Percentiles rank a stretch among this genome's conserved stretches.
These are phyloP conservation scores for Actinia equina DNA, from an alignment of 64 coral and sea anemone genomes.

Conservation along the genomic window DNA sequence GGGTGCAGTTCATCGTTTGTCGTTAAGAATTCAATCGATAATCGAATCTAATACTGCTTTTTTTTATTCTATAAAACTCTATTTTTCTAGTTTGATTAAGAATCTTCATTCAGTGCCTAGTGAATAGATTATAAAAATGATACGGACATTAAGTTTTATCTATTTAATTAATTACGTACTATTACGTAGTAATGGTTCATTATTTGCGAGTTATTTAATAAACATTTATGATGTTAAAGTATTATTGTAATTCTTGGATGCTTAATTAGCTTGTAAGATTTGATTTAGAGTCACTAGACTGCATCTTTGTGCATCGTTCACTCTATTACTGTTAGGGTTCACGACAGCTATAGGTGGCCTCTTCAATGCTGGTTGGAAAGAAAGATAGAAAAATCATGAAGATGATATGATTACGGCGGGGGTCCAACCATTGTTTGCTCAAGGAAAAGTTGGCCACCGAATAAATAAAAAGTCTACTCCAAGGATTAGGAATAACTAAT, in stretches of 20 bases:
- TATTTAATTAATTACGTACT: background rate
- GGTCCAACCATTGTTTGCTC: too few species aligned
- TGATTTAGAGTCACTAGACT: background rate
- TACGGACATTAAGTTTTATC: background rate
- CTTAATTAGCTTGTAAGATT: background rate
- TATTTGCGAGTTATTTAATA: background rate
- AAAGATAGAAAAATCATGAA: too few species aligned
- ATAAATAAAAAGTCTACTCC: background rate
- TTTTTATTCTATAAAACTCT: background rate
- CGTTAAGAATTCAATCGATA: too few species aligned
- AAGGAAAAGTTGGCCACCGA: too few species aligned
- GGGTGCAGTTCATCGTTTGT: too few species aligned
- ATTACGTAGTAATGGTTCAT: background rate
- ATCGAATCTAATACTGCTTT: too few species aligned
- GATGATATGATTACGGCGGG: too few species aligned
- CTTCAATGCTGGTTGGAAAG: too few species aligned
- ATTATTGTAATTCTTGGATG: background rate
- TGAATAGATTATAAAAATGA: background rate
- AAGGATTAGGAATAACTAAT: background rate
- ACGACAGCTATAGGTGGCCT: too few species aligned
- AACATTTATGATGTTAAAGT: background rate
- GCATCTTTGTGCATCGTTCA: too few species aligned
- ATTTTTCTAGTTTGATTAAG: background rate
- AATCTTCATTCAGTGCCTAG: background rate
- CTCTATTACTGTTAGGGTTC: too few species aligned